phyloP scores from a whole-genome alignment of 1,140 invertebrate species.

The Mesaphorura yosii region DNA sequence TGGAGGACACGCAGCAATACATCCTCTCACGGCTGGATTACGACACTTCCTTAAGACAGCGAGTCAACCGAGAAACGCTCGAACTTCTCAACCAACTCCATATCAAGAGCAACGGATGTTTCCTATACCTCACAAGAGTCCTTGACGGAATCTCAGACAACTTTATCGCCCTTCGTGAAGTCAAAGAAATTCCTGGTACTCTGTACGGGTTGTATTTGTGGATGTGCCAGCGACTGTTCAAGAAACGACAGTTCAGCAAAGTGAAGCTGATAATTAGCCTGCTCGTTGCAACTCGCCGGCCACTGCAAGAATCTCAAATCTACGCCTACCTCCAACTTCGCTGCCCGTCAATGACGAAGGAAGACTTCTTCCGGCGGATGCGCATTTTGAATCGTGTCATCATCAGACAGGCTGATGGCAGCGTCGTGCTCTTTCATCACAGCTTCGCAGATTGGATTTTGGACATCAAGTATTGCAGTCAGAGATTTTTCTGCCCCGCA shows the following conservation, averaged over 20 bases:
- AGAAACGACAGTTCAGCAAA: conserved; percentile 74
- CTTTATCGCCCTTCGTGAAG: conserved; percentile 74
- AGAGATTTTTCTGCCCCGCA: conserved; percentile 79
- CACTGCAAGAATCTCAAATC: conserved; percentile 65
- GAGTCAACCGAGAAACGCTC: conserved; percentile 71
- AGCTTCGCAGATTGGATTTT: conserved; percentile 88
- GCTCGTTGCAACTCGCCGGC: conserved; percentile 70
- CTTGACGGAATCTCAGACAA: conserved; percentile 84
- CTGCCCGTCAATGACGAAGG: conserved; percentile 61
- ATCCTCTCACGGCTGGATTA: conserved; percentile 79
- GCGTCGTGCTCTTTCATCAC: conserved; percentile 58
- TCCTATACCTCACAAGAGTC: conserved; percentile 79
- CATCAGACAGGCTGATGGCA: conserved; percentile 39
- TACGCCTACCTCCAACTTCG: conserved; percentile 70
- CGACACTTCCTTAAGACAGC: conserved; percentile 63
- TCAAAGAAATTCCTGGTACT: conserved; percentile 83
- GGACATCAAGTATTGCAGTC: conserved; percentile 92
- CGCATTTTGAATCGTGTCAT: conserved; percentile 64
- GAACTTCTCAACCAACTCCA: conserved; percentile 89
- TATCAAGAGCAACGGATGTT: conserved; percentile 90
- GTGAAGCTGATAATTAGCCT: conserved; percentile 74
- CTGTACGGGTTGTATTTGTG: conserved; percentile 89
- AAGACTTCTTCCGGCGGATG: conserved; percentile 72
- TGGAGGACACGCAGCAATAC: conserved; percentile 85
- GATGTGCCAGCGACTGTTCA: conserved; percentile 84